phyloP scores from a whole-genome alignment of 1,140 invertebrate species.

The Himalopsyche phryganea region DNA sequence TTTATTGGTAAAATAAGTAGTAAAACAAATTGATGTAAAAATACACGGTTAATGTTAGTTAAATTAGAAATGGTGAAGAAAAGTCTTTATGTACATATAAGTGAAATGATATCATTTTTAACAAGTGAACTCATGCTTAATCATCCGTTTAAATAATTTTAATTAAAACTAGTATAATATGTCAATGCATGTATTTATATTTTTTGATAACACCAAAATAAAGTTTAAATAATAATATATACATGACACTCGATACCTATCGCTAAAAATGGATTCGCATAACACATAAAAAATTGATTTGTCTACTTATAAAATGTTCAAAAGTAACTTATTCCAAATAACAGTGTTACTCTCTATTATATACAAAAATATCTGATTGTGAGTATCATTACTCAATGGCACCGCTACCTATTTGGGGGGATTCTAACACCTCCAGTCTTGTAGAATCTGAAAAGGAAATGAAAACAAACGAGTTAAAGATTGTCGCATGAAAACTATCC shows the following conservation, averaged over 20 bases:
- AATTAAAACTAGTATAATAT: conserved; percentile 1
- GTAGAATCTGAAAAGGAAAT: neutral
- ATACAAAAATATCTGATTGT: conserved; percentile 24
- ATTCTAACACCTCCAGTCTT: conserved; percentile 21
- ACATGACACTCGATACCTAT: conserved; percentile 31
- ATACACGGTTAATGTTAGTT: conserved; percentile 47
- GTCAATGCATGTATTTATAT: conserved; percentile 21
- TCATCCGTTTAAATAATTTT: conserved; percentile 8
- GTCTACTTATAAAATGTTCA: conserved; percentile 21
- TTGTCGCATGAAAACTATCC: too few relatives aligned
- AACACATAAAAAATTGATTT: conserved; percentile 27
- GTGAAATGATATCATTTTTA: conserved; percentile 22
- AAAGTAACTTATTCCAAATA: conserved; percentile 21
- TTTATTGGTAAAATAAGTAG: conserved; percentile 55
- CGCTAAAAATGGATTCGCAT: conserved; percentile 19
- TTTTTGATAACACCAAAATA: conserved; percentile 25
- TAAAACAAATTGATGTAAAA: conserved; percentile 54
- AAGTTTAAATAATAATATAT: conserved; percentile 28
- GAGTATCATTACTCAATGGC: conserved; percentile 33
- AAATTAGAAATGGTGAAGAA: conserved; percentile 20
- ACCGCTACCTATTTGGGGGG: conserved; percentile 21
- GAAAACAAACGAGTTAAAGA: too few relatives aligned
- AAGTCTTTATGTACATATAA: conserved; percentile 19
- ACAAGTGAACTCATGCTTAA: conserved; percentile 23
- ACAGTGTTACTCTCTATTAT: conserved; percentile 21